phyloP scores from a whole-genome alignment of 2,888 invertebrate species.

The Spodoptera littoralis region DNA sequence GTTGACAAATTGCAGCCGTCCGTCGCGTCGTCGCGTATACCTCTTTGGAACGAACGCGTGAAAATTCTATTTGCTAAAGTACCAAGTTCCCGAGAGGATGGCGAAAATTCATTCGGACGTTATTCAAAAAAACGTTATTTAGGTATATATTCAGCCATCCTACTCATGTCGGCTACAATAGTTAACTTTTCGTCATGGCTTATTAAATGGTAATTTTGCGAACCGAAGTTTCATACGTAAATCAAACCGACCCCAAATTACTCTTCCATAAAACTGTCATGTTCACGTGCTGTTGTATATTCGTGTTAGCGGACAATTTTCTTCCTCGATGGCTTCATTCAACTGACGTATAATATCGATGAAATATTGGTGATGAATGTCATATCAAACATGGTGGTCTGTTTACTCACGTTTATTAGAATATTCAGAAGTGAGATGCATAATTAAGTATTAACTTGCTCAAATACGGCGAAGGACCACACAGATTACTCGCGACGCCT shows the following conservation, averaged over 20 bases:
- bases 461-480: conserved; percentile 76
- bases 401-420: conserved; percentile 19
- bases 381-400: conserved; percentile 16
- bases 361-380: conserved; percentile 34
- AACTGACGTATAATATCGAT: conserved; percentile 1
- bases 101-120: conserved; percentile 33
- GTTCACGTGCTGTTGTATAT: conserved; percentile 36
- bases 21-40: conserved; percentile 50
- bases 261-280: conserved; percentile 43
- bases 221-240: conserved; percentile 33
- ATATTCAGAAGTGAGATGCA: conserved; percentile 46
- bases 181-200: conserved; percentile 26
- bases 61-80: conserved; percentile 71
- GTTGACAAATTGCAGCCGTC: conserved; percentile 68
- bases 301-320: conserved; percentile 44
- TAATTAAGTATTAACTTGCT: conserved; percentile 67
- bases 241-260: conserved; percentile 41
- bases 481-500: conserved; percentile 75
- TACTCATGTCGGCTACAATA: conserved; percentile 9
- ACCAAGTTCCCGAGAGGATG: conserved; percentile 34
- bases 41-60: conserved; percentile 56
- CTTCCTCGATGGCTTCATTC: conserved; percentile 39
- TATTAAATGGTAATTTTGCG: conserved; percentile 40
- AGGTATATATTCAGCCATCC: conserved; percentile 5
- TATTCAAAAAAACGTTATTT: conserved; percentile 13